Conservation (phyloP, 2,113 vertebrate species). For the Crotophaga sulcirostris region DNA sequence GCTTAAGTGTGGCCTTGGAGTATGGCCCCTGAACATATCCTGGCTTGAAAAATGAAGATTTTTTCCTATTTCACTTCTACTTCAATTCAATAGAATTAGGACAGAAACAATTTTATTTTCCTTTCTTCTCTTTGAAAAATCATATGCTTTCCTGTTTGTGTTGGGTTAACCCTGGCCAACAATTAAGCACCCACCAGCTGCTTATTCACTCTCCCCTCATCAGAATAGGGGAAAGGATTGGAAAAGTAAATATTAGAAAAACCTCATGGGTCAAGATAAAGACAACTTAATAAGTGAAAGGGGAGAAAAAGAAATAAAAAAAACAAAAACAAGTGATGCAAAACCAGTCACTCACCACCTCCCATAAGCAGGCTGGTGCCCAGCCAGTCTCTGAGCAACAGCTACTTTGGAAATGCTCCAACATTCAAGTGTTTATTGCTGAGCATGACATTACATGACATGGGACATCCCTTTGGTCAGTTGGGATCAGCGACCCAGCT, state of each 20-base stretch:
- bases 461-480: background rate
- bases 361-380: background rate
- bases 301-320: fast-evolving
- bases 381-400: background rate
- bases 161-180: background rate
- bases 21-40: background rate
- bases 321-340: background rate
- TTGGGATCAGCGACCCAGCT: background rate
- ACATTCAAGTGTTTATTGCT: background rate
- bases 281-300: background rate
- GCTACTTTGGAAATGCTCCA: background rate
- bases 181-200: background rate
- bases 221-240: background rate
- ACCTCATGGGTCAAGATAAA: background rate
- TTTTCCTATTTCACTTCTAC: background rate
- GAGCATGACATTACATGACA: background rate
- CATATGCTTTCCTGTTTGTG: background rate
- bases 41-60: background rate
- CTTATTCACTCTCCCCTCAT: background rate
- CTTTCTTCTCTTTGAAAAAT: background rate
- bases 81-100: background rate
- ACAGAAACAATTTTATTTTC: background rate
- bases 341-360: background rate
- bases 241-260: background rate
- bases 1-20: background rate